Conservation (phyloP, 2,888 invertebrate species). For the Diplolepis rosae region DNA sequence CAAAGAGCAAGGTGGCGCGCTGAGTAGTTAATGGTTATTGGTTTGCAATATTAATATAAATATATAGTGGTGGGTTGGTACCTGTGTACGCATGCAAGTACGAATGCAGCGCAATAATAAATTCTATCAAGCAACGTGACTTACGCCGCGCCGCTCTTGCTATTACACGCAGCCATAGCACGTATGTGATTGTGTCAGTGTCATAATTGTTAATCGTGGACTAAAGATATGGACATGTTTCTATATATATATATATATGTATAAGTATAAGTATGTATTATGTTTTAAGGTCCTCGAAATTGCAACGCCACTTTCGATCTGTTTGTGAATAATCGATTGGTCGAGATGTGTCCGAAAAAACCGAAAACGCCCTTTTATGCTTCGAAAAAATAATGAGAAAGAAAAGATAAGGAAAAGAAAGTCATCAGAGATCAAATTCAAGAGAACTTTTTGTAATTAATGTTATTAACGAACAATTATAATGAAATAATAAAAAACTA, state of each 20-base stretch:
- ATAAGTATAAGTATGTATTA: neutral
- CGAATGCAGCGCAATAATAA: conserved; percentile 61
- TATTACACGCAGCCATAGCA: conserved; percentile 26
- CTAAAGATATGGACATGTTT: conserved; percentile 45
- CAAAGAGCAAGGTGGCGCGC: conserved; percentile 64
- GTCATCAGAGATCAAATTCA: neutral
- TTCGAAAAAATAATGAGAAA: neutral
- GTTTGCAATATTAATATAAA: conserved; percentile 62
- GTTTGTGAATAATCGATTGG: neutral
- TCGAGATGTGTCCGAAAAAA: neutral
- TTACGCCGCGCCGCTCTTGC: conserved; percentile 56
- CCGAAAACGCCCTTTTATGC: neutral
- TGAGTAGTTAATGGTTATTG: conserved; percentile 68
- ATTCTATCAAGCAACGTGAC: conserved; percentile 67
- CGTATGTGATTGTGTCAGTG: conserved; percentile 41
- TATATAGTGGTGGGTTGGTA: conserved; percentile 47
- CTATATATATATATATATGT: neutral
- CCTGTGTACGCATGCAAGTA: conserved; percentile 41
- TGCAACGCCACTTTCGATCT: conserved; percentile 34
- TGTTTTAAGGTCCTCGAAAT: conserved; percentile 40
- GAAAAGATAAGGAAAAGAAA: conserved; percentile 11
- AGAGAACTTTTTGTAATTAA: neutral
- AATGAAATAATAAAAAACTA: too few relatives aligned
- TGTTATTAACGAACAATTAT: too few relatives aligned
- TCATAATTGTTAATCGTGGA: conserved; percentile 62